These are phyloP conservation scores for Caracal caracal DNA, from an alignment of 2,113 vertebrate species.

Conservation along the genomic window DNA sequence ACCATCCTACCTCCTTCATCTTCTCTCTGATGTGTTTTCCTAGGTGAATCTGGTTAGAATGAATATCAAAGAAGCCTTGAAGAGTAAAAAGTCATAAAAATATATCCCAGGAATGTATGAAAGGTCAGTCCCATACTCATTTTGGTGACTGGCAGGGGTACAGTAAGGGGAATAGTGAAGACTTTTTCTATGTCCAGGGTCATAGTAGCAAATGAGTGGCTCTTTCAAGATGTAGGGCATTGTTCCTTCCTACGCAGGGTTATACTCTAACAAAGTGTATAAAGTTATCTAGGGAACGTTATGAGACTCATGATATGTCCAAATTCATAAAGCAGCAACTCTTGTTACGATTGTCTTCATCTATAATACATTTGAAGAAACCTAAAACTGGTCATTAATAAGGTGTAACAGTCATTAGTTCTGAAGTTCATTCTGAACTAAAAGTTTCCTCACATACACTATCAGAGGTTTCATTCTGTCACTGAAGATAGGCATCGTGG, in stretches of 20 bases:
- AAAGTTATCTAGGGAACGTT: not conserved
- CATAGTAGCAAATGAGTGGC: not conserved
- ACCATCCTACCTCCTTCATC: not conserved
- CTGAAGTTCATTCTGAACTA: constrained; percentile 1
- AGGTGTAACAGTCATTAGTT: not conserved
- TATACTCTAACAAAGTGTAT: not conserved
- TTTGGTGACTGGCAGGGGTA: not conserved
- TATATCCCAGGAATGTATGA: not conserved
- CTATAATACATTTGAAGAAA: not conserved
- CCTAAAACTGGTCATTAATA: not conserved
- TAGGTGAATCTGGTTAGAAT: not conserved
- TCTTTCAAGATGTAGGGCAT: not conserved
- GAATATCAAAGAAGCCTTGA: not conserved
- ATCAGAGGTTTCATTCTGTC: constrained; percentile 13
- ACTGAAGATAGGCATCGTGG: not conserved
- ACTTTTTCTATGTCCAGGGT: not conserved
- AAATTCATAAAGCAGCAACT: constrained; percentile 30
- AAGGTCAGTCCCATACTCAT: not conserved
- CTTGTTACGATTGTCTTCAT: not conserved
- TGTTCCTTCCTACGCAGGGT: not conserved
- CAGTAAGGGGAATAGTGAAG: not conserved
- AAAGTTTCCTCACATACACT: not conserved
- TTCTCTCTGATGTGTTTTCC: not conserved
- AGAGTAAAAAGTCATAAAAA: constrained; percentile 18
- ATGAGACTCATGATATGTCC: not conserved